These are phyloP conservation scores for Pachycephala philippinensis DNA, from an alignment of 2,113 vertebrate genomes.

Conservation along the genomic window DNA sequence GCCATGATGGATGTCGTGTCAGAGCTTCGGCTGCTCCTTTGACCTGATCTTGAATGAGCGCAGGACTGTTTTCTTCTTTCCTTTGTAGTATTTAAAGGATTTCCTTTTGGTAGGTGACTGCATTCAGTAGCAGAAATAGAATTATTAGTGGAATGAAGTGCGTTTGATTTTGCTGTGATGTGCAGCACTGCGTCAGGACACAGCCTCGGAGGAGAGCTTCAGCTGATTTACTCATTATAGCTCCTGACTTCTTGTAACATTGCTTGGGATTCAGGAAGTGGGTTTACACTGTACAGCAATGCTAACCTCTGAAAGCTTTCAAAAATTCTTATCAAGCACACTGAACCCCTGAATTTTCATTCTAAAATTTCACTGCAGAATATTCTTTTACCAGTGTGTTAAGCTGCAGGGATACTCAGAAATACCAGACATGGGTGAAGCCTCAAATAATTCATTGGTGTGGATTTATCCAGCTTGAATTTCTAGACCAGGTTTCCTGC, in stretches of 20 bases:
- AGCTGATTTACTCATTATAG: background rate
- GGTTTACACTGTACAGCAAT: background rate
- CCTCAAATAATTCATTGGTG: background rate
- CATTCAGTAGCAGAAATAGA: constrained; percentile 26
- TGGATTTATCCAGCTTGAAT: background rate
- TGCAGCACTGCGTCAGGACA: background rate
- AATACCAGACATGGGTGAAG: background rate
- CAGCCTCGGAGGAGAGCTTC: background rate
- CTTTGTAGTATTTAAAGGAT: background rate
- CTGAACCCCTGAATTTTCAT: background rate
- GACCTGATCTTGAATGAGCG: background rate
- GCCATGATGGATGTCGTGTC: constrained; percentile 57
- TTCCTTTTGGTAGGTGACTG: constrained; percentile 31
- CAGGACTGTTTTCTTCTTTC: background rate
- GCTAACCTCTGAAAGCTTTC: background rate
- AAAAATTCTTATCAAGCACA: background rate
- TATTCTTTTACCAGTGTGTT: background rate
- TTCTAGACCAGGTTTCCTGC: background rate
- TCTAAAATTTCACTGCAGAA: background rate
- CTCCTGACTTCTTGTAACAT: background rate
- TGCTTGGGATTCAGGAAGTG: background rate
- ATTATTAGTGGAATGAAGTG: constrained; percentile 31
- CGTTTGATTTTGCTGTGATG: background rate
- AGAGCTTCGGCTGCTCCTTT: constrained; percentile 66
- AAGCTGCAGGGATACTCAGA: background rate